Evolutionary conservation across 2,888 invertebrate genomes (phyloP).

Genomic region (Byasa hedistus): DNA sequence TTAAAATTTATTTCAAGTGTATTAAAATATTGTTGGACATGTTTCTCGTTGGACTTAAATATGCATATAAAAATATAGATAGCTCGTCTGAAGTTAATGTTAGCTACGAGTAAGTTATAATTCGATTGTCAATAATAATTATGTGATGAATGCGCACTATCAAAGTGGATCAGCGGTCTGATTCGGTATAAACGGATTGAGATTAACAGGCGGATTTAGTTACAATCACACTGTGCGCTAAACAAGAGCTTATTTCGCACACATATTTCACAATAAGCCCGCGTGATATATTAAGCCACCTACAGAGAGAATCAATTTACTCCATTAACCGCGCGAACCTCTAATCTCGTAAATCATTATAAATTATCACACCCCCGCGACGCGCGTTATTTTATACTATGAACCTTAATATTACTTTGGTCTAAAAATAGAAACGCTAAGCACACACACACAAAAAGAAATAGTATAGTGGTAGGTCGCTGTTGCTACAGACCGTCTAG

Average conservation of each 20-base stretch:
- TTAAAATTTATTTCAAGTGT: too few relatives aligned
- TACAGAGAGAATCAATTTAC: constrained; percentile 29
- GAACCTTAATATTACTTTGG: not conserved
- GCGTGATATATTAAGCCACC: constrained; percentile 30
- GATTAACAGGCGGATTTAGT: constrained; percentile 25
- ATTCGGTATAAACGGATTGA: constrained; percentile 23
- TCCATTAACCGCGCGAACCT: constrained; percentile 27
- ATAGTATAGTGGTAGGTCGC: too few relatives aligned
- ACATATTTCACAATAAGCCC: constrained; percentile 30
- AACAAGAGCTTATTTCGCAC: constrained; percentile 28
- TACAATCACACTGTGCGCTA: constrained; percentile 26
- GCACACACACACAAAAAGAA: too few relatives aligned
- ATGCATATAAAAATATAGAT: too few relatives aligned
- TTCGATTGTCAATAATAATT: constrained; percentile 8
- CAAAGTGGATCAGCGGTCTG: constrained; percentile 21
- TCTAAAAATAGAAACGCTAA: not conserved
- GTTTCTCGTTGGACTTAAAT: too few relatives aligned
- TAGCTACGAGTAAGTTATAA: too few relatives aligned
- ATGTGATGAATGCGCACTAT: constrained; percentile 1
- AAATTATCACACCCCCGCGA: constrained; percentile 15
- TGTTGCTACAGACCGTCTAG: too few relatives aligned
- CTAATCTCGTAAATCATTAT: constrained; percentile 27
- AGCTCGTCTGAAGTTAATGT: too few relatives aligned
- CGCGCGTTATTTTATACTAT: constrained; percentile 2
- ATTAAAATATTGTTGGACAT: too few relatives aligned